phyloP scores from a whole-genome alignment of 2,888 invertebrate genomes.

The Brassicogethes aeneus region DNA sequence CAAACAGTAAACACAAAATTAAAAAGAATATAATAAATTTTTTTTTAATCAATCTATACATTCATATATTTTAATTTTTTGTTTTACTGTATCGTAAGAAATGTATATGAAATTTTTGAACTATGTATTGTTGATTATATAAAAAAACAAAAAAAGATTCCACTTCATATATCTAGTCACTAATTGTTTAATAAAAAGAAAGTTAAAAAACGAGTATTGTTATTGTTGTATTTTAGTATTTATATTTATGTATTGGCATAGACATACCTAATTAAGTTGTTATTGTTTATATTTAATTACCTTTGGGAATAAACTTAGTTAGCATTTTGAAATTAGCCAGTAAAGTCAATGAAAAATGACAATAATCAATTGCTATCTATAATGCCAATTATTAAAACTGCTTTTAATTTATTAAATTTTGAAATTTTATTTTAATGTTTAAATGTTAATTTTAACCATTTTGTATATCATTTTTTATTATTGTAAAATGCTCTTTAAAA shows the following conservation, averaged over 20 bases:
- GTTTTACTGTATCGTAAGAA: too few relatives aligned
- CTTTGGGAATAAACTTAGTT: too few relatives aligned
- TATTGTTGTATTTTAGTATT: conserved; percentile 22
- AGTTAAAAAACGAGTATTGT: conserved; percentile 10
- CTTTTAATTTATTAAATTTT: conserved; percentile 7
- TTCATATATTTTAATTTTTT: too few relatives aligned
- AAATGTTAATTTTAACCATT: conserved; percentile 7
- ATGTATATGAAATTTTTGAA: not conserved
- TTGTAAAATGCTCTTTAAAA: conserved; percentile 15
- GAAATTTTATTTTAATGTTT: conserved; percentile 9
- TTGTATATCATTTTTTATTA: conserved; percentile 2
- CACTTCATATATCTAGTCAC: conserved; percentile 25
- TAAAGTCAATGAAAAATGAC: conserved; percentile 17
- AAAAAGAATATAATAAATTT: conserved; percentile 4
- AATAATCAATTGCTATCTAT: conserved; percentile 17
- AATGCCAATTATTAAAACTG: conserved; percentile 17
- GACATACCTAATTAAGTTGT: too few relatives aligned
- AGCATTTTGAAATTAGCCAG: conserved; percentile 8
- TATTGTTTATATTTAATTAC: too few relatives aligned
- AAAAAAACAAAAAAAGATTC: conserved; percentile 15
- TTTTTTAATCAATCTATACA: too few relatives aligned
- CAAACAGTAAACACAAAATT: conserved; percentile 10
- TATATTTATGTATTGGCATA: conserved; percentile 16
- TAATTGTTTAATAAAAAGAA: conserved; percentile 20
- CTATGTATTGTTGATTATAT: conserved; percentile 10